Evolutionary conservation across 2,113 vertebrate genomes (phyloP), one percentile per base, ranked within the genome.

Genomic region (Cricetomys ansorgei): DNA sequence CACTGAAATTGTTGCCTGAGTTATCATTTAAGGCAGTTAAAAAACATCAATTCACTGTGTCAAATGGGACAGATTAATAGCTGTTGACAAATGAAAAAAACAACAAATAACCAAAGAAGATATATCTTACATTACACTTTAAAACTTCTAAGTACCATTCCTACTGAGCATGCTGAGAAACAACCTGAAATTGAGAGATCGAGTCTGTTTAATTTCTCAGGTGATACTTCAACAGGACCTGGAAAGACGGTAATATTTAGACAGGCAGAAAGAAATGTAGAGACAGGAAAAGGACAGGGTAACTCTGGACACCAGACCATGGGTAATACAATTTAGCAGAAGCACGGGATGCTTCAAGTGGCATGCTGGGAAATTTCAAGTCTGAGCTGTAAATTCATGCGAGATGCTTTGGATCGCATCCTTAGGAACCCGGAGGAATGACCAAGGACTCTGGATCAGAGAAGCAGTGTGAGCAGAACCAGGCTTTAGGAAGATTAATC

Each of bases 181-280:
- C 83, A 62, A 73, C 37, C 25, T 93, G 72, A 62, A 79, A 25
- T 79, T 72, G 65, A 90, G 88, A 84, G 79, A 79, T 88, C 79
- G 72, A 88, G 65, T 9, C 50, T 76, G n/a, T 88, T 93, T 94
- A 70, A 70, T 85, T 93, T 95, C 29, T 43, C 40, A 96, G 57
- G 53, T 81, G 65, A 27, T 93, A 72, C 69, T 93, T 97, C 92
- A 89, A 62, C 5, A 12, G 69, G 88, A 89, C 64, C 55, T 89
- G 64, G 76, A 67, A 81, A 81, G 31, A 29, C 59, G 48, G 40
- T 65, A 88, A 53, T 86, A 80, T 81, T 81, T 72, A 81, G 19
- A 75, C 37, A 69, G 77, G 1, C 8, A 69, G 37, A 69, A 53
- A 86, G 27, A 81, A 13, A 25, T 40, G 27, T 31, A 25, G 72